Base-by-base conservation (phyloP, 2,888 invertebrate genomes). In the Chrysopilus asiliformis region DNA sequence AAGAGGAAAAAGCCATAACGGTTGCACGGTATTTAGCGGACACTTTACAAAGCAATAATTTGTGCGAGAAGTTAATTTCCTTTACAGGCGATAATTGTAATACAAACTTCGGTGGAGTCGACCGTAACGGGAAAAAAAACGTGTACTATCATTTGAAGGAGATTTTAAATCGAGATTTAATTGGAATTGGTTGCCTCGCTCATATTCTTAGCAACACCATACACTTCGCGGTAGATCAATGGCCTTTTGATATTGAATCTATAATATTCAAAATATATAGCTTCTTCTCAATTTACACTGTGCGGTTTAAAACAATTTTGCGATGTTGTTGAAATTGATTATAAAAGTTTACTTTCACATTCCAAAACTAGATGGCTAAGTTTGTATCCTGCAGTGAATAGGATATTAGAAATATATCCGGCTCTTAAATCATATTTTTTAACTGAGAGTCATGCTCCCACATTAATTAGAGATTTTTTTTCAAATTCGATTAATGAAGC, bases 131-230 rank as follows among this genome's bases (percentile, higher is more conserved):
- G 31, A 30, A 13, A 8, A 40, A 36, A 2, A 42, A 42, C 37
- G 38, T 41, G 14, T 42, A 19, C 20, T 10, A 12, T 29, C 24
- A 26, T 22, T 19, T 42, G 9, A 28, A 42, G 30, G 9, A 4
- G 19, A 24, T 18, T 9, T 15, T 35, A 8, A 19, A 32, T n/a
- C 18, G 16, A 10, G 22, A 34, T n/a, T 8, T 35, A n/a, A 25
- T 42, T 32, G 36, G 39, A 12, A 27, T 38, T 10, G 43, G 43
- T 15, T 44, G 40, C 12, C 33, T 33, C 32, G 38, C 32, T 12
- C 37, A 43, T 19, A 37, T 43, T 10, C 10, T 42, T 24, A 28
- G 42, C 36, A 42, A 40, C 18, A 22, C 37, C 22, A 32, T 42
- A 26, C 36, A 44, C 38, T 26, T 30, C 25, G 40, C 38, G 22